These are phyloP conservation scores for Adelphocoris suturalis DNA, from an alignment of 2,888 invertebrate species.

Conservation along the genomic window DNA sequence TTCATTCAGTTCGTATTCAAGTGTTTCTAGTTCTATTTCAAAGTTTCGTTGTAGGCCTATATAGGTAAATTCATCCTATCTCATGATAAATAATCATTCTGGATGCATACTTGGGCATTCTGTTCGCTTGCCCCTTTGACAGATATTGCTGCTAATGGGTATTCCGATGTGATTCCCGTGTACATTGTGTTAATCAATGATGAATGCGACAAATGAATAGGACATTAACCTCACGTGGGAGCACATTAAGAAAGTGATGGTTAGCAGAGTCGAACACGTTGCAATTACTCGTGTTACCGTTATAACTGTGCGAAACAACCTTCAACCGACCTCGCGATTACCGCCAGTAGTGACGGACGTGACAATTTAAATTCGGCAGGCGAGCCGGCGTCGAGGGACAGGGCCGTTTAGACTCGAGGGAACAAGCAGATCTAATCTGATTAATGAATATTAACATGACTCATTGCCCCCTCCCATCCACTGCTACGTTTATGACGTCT, in stretches of 20 bases:
- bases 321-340: background rate
- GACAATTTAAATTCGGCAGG: slow-evolving; percentile 59
- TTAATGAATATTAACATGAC: slow-evolving; percentile 69
- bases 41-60: too few species aligned
- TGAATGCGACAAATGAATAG: background rate
- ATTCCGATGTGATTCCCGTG: background rate
- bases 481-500: slow-evolving; percentile 36
- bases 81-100: too few species aligned
- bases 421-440: slow-evolving; percentile 70
- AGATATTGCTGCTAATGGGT: background rate
- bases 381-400: background rate
- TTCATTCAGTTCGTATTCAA: too few species aligned
- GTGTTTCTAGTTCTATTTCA: too few species aligned
- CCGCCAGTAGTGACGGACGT: slow-evolving; percentile 35
- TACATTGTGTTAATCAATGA: background rate
- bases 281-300: background rate
- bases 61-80: too few species aligned
- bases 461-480: slow-evolving; percentile 62
- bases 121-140: too few species aligned
- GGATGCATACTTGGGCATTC: too few species aligned
- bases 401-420: slow-evolving; percentile 55
- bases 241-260: background rate
- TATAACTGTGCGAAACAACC: background rate
- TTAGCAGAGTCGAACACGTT: background rate
- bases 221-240: background rate